These are phyloP conservation scores for Sus cebifrons DNA, from an alignment of 2,797 vertebrate genomes.

Conservation along the genomic window DNA sequence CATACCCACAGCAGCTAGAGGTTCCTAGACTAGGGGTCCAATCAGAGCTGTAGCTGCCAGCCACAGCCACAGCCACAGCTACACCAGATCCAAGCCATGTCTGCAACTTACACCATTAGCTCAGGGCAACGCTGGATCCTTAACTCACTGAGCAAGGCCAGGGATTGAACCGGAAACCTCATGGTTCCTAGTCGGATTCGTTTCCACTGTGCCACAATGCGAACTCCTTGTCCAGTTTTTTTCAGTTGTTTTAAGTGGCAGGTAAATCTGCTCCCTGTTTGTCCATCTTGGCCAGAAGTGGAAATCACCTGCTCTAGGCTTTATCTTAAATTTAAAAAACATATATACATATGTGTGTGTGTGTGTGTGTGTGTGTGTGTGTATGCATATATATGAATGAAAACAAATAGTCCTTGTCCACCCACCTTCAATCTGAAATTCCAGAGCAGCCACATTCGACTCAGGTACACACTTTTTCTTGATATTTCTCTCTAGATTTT, in stretches of 20 bases:
- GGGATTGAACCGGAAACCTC: no score
- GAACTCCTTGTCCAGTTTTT: neutral
- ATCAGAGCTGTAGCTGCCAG: no score
- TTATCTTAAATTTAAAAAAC: neutral
- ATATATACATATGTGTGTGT: neutral
- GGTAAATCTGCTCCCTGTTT: neutral
- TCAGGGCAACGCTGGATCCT: no score
- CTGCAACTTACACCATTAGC: no score
- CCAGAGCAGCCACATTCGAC: neutral
- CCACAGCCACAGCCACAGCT: no score
- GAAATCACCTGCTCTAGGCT: neutral
- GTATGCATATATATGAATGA: neutral
- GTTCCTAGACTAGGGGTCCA: no score
- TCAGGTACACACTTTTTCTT: neutral
- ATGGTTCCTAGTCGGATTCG: no score
- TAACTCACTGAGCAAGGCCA: no score
- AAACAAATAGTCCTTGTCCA: neutral
- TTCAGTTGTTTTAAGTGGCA: neutral
- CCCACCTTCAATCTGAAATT: neutral
- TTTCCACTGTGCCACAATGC: no score
- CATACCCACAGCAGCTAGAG: no score
- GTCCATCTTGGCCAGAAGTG: neutral
- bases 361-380: no score
- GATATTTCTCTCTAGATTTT: neutral
- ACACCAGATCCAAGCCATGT: no score